phyloP scores from a whole-genome alignment of 2,113 vertebrate species.

The Aegotheles bennettii region DNA sequence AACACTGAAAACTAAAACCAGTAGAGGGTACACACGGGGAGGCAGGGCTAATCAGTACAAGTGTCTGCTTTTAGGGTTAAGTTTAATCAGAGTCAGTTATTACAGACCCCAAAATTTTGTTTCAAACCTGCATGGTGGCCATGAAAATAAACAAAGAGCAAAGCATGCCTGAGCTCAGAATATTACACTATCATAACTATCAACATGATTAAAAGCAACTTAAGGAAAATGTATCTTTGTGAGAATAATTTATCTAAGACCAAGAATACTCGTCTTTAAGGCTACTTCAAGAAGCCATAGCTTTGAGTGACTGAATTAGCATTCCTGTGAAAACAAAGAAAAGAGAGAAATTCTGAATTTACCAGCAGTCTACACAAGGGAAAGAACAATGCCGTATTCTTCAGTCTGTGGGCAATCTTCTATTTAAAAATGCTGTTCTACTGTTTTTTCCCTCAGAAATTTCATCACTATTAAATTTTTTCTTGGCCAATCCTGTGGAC shows the following conservation, averaged over 20 bases:
- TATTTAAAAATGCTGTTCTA: not conserved
- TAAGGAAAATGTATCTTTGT: not conserved
- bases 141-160: not conserved
- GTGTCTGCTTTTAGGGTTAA: not conserved
- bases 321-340: not conserved
- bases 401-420: not conserved
- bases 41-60: not conserved
- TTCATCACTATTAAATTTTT: not conserved
- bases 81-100: not conserved
- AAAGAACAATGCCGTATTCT: not conserved
- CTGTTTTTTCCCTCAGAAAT: not conserved
- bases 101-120: not conserved
- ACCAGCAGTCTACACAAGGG: not conserved
- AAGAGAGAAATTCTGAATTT: not conserved
- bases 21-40: not conserved
- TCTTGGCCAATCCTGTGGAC: not conserved
- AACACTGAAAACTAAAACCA: not conserved
- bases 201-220: not conserved
- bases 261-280: not conserved
- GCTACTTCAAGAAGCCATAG: not conserved
- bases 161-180: not conserved
- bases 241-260: not conserved
- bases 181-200: not conserved
- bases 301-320: not conserved
- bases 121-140: not conserved